Percentiles rank a stretch among this genome's conserved stretches.
Evolutionary conservation across 2,113 vertebrate species (phyloP).

Genomic region (Helogale parvula): DNA sequence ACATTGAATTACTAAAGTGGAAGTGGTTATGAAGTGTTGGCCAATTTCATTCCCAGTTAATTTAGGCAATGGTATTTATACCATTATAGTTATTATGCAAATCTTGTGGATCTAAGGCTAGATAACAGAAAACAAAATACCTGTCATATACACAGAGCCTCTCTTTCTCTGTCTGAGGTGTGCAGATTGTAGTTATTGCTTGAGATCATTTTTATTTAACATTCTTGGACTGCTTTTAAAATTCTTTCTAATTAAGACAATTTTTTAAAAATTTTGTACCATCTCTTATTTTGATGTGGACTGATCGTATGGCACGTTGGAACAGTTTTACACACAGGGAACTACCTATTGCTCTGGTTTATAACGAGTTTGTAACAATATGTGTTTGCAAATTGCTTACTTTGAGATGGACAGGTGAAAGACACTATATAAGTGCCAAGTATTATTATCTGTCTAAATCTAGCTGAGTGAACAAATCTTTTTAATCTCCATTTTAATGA

Average conservation of each 20-base stretch:
- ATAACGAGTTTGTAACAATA: conserved; percentile 46
- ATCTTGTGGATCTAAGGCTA: not conserved
- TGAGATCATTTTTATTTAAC: not conserved
- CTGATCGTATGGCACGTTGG: not conserved
- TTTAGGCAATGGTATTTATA: conserved; percentile 24
- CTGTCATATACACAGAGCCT: not conserved
- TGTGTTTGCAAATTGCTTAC: conserved; percentile 74
- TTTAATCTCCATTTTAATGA: conserved; percentile 79
- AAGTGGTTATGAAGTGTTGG: conserved; percentile 52
- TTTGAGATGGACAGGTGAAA: conserved; percentile 79
- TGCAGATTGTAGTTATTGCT: not conserved
- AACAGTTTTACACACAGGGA: conserved; percentile 7
- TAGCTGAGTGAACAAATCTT: conserved; percentile 79
- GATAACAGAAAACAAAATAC: conserved; percentile 34
- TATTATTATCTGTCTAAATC: conserved; percentile 76
- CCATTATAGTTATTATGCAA: conserved; percentile 42
- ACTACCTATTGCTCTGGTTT: conserved; percentile 12
- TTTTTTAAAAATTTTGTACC: not conserved
- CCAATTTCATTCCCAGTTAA: conserved; percentile 49
- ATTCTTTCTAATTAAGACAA: not conserved
- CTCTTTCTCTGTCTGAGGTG: not conserved
- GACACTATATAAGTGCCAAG: conserved; percentile 72
- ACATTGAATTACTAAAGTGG: conserved; percentile 46
- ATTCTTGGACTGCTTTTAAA: not conserved
- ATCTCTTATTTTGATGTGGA: not conserved